phyloP scores from a whole-genome alignment of 2,113 vertebrate genomes.

The Hipposideros armiger region DNA sequence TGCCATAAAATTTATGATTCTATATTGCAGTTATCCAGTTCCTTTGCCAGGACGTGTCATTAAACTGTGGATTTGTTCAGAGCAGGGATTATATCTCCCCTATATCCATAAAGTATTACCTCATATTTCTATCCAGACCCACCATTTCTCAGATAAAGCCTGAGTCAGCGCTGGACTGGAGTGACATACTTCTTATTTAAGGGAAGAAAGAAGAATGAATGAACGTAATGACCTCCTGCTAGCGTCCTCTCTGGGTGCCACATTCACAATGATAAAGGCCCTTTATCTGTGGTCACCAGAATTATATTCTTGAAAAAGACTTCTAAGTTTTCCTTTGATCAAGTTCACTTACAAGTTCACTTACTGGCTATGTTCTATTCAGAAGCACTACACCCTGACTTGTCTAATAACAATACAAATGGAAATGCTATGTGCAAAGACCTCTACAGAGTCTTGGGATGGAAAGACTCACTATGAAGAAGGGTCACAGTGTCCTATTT shows the following conservation, averaged over 20 bases:
- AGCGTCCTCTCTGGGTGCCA: not conserved
- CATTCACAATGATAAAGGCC: not conserved
- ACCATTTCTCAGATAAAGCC: not conserved
- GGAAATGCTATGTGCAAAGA: not conserved
- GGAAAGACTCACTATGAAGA: not conserved
- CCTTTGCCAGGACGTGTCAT: not conserved
- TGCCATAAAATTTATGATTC: not conserved
- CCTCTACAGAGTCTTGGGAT: not conserved
- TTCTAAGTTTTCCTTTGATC: not conserved
- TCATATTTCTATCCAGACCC: not conserved
- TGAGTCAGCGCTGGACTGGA: not conserved
- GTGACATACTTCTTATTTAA: not conserved
- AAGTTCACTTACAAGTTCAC: not conserved
- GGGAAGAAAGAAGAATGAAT: not conserved
- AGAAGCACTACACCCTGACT: not conserved
- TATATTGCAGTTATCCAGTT: not conserved
- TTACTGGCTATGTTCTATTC: not conserved
- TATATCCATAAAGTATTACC: not conserved
- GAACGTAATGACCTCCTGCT: not conserved
- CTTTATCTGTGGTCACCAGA: not conserved
- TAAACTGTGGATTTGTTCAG: not conserved
- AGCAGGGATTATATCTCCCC: not conserved
- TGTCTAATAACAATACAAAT: not conserved
- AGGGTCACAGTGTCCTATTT: not conserved
- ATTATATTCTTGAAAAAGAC: not conserved